Base-by-base conservation (phyloP, 2,888 invertebrate genomes). In the Eristalis tenax region DNA sequence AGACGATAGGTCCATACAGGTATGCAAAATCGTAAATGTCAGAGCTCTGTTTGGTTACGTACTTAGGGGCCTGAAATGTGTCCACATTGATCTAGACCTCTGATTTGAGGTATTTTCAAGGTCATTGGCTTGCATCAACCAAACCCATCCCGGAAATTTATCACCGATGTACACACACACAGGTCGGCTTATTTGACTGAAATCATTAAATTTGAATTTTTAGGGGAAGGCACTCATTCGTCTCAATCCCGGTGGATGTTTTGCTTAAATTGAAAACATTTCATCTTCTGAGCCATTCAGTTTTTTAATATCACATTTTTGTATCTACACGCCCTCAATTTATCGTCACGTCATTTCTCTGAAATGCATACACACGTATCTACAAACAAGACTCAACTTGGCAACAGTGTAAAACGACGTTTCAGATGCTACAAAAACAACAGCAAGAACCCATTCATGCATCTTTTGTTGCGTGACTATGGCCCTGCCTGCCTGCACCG, bases 361-460 rank as follows among this genome's bases (percentile, higher is more conserved):
- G 43, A 43, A n/a, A 43, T n/a, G 43, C 10, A 32, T 43, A 18
- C 43, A 43, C n/a, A 43, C 43, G 13, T 1, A n/a, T 1, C 6
- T 43, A 43, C 43, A 59, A 11, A 59, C 26, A 23, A 22, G 23
- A 26, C 59, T 59, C n/a, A 83, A 77, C 43, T 35, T 78, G 83
- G 83, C 77, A 73, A 83, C 83, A 38, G 22, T 38, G 77, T 56
- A 76, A 38, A 61, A 3, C 13, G 26, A 59, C 23, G 15, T 65
- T 57, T 66, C 23, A 65, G 11, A 68, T 63, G 50, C 18, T 32
- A 56, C 32, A 70, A 59, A 32, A 66, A 57, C 50, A 80, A 70
- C 69, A 70, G 61, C 56, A 68, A 50, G 35, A 76, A 77, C 57
- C 64, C 83, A 78, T 83, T 83, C 77, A 83, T 83, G 83, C 83